Percentiles rank a stretch among this genome's conserved stretches.
Conservation (phyloP, 2,888 invertebrate genomes). For the Opisthograptis luteolata region DNA sequence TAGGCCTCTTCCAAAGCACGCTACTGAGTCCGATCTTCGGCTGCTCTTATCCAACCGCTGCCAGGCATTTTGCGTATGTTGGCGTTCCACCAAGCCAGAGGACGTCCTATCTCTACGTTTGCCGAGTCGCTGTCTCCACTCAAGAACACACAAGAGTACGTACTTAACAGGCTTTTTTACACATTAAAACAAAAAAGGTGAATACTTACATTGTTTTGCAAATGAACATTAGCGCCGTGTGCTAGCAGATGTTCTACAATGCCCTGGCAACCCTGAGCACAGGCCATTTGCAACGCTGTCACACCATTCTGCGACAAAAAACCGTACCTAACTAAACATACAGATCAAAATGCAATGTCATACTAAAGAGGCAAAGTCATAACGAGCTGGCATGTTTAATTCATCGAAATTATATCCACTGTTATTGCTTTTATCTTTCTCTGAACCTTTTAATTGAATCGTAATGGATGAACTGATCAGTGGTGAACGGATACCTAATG, state of each 20-base stretch:
- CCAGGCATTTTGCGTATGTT: too few species aligned
- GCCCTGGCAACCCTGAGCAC: slow-evolving; percentile 87
- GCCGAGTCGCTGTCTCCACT: too few species aligned
- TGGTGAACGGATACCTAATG: not conserved
- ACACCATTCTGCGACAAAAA: slow-evolving; percentile 84
- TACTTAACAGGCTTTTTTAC: too few species aligned
- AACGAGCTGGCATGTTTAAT: slow-evolving; percentile 43
- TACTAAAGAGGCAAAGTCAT: slow-evolving; percentile 10
- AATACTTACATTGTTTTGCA: slow-evolving; percentile 86
- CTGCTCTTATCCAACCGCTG: too few species aligned
- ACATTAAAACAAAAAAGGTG: not conserved
- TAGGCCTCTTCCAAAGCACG: too few species aligned
- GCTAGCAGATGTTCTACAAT: slow-evolving; percentile 87
- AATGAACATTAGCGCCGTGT: slow-evolving; percentile 86
- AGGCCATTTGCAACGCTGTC: slow-evolving; percentile 88
- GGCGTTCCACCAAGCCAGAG: too few species aligned
- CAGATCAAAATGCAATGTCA: not conserved
- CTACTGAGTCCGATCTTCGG: too few species aligned
- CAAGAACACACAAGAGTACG: too few species aligned
- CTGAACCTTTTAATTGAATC: slow-evolving; percentile 16
- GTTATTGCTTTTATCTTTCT: slow-evolving; percentile 33
- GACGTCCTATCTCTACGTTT: too few species aligned
- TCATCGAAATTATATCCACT: slow-evolving; percentile 34
- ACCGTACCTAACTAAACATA: slow-evolving; percentile 7
- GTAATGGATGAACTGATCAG: slow-evolving; percentile 6